Evolutionary conservation across 2,113 vertebrate species (phyloP).

Genomic region (Elachura formosa): DNA sequence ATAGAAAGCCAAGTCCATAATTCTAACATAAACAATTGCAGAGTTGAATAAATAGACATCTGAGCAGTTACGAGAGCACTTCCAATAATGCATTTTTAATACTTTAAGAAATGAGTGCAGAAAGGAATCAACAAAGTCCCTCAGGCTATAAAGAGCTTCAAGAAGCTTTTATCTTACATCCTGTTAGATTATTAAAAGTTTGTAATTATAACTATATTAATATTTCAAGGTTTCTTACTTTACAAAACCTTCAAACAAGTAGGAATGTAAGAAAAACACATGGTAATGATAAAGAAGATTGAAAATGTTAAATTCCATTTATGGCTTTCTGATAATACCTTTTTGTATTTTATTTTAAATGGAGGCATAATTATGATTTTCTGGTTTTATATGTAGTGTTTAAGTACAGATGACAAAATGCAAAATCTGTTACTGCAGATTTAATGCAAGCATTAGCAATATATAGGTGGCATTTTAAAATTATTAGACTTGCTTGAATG

Average conservation of each 20-base stretch:
- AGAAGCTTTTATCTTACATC: slow-evolving; percentile 40
- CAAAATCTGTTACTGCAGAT: background rate
- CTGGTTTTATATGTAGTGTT: background rate
- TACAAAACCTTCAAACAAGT: background rate
- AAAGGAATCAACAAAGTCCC: slow-evolving; percentile 17
- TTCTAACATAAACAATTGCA: slow-evolving; percentile 36
- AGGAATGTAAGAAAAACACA: background rate
- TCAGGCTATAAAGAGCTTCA: slow-evolving; percentile 18
- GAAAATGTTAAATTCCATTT: background rate
- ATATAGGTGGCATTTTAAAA: background rate
- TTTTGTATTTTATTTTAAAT: background rate
- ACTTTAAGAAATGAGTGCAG: background rate
- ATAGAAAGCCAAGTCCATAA: slow-evolving; percentile 26
- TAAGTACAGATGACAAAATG: background rate
- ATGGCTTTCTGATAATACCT: background rate
- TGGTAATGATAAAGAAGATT: background rate
- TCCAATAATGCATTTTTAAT: slow-evolving; percentile 51
- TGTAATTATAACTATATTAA: slow-evolving; percentile 26
- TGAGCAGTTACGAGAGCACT: slow-evolving; percentile 12
- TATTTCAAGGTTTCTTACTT: slow-evolving; percentile 20
- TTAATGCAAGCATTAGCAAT: background rate
- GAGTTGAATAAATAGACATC: slow-evolving; percentile 17
- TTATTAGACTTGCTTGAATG: background rate
- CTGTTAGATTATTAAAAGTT: slow-evolving; percentile 34
- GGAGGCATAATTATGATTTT: background rate